phyloP scores from a whole-genome alignment of 2,113 vertebrate species.

The Lagopus muta region DNA sequence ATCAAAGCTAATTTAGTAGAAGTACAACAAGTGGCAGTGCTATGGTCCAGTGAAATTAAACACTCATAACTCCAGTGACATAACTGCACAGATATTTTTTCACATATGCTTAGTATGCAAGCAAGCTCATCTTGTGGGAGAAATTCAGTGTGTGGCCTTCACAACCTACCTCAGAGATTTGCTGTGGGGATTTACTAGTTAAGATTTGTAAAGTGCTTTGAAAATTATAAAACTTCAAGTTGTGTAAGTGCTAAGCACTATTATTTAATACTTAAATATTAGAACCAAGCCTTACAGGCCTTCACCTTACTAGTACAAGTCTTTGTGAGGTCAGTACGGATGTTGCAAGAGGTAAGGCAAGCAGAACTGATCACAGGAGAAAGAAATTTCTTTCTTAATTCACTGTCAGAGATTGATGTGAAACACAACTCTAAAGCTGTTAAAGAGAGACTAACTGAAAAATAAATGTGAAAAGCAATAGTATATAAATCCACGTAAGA shows the following conservation, averaged over 20 bases:
- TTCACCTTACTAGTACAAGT: background rate
- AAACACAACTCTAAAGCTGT: background rate
- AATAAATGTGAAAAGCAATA: background rate
- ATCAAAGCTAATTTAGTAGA: constrained; percentile 3
- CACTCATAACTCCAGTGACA: background rate
- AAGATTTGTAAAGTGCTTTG: constrained; percentile 55
- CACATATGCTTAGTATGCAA: background rate
- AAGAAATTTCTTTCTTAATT: background rate
- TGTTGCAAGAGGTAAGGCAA: background rate
- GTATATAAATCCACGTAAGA: background rate
- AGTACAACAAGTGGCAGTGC: background rate
- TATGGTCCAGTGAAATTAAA: constrained; percentile 7
- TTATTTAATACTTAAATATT: constrained; percentile 55
- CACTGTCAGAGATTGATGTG: background rate
- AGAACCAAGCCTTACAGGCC: constrained; percentile 1
- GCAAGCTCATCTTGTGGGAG: background rate
- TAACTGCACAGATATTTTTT: background rate
- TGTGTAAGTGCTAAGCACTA: constrained; percentile 59
- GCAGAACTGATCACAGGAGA: background rate
- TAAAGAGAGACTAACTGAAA: background rate
- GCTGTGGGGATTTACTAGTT: constrained; percentile 44
- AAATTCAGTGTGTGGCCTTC: constrained; percentile 18
- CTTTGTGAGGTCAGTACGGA: background rate
- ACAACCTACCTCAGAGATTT: background rate
- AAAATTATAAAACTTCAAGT: constrained; percentile 60